Conservation (phyloP, 2,113 vertebrate species). For the Nothoprocta pentlandii region DNA sequence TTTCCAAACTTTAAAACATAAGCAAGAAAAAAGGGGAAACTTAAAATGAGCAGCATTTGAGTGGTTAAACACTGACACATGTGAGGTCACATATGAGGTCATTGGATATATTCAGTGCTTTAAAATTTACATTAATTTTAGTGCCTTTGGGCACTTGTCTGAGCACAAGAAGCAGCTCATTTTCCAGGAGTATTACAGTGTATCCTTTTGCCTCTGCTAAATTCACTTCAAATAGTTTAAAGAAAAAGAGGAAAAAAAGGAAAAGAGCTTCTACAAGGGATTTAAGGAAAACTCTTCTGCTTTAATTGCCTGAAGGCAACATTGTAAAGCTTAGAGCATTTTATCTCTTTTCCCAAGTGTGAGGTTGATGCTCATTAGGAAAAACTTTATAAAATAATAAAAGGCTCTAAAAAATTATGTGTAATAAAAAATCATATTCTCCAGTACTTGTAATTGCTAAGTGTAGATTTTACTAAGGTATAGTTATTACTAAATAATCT, state of each 20-base stretch:
- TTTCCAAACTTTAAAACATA: background rate
- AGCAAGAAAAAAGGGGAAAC: background rate
- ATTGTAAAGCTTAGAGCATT: background rate
- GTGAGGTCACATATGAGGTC: background rate
- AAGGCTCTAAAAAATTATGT: background rate
- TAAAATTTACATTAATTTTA: background rate
- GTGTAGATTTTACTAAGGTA: background rate
- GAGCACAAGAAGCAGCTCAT: background rate
- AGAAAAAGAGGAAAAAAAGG: background rate
- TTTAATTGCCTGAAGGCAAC: background rate
- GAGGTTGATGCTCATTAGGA: background rate
- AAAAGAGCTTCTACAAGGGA: background rate
- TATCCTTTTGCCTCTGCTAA: slow-evolving; percentile 15
- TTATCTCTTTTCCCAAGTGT: background rate
- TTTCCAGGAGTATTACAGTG: background rate
- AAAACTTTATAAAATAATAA: background rate
- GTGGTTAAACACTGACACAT: background rate
- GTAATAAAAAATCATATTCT: slow-evolving; percentile 10
- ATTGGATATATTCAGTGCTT: background rate
- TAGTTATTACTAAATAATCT: background rate
- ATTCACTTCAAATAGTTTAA: background rate
- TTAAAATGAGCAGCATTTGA: slow-evolving; percentile 5
- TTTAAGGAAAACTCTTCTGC: background rate
- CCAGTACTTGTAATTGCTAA: background rate
- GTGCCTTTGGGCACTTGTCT: background rate